Percentiles rank a stretch among this genome's conserved stretches.
Conservation (phyloP, 2,888 invertebrate genomes). For the Phortica magna region DNA sequence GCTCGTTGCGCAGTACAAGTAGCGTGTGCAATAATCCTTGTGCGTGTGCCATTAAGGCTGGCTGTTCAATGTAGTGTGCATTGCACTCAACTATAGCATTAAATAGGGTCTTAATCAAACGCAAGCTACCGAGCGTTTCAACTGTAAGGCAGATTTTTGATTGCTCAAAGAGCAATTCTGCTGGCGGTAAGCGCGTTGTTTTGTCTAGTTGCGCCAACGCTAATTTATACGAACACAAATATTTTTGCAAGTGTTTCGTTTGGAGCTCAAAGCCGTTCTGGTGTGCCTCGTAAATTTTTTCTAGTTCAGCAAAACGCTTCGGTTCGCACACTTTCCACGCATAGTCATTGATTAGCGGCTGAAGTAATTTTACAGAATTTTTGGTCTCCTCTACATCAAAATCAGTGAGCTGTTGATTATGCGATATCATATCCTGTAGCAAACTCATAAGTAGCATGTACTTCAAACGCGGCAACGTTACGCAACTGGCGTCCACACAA, state of each 20-base stretch:
- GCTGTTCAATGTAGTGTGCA: slow-evolving; percentile 52
- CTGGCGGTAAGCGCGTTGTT: background rate
- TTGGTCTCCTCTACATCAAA: background rate
- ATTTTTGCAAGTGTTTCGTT: slow-evolving; percentile 38
- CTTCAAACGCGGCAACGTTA: slow-evolving; percentile 62
- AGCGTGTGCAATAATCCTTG: slow-evolving; percentile 62
- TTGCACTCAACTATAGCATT: slow-evolving; percentile 59
- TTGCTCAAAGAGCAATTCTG: slow-evolving; percentile 45
- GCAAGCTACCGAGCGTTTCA: slow-evolving; percentile 64
- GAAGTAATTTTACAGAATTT: slow-evolving; percentile 33
- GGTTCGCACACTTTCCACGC: slow-evolving; percentile 49
- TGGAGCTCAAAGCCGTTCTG: slow-evolving; percentile 22
- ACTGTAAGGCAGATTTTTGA: slow-evolving; percentile 56
- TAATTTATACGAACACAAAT: slow-evolving; percentile 43
- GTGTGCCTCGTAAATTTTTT: background rate
- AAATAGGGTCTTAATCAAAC: slow-evolving; percentile 61
- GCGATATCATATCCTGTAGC: slow-evolving; percentile 52
- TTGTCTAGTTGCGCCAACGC: slow-evolving; percentile 45
- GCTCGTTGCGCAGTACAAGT: slow-evolving; percentile 58
- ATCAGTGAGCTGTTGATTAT: slow-evolving; percentile 35
- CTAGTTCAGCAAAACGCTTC: slow-evolving; percentile 24
- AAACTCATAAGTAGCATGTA: slow-evolving; percentile 62
- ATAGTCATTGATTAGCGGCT: slow-evolving; percentile 57
- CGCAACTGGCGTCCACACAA: background rate
- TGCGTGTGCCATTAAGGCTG: slow-evolving; percentile 58